Conservation (phyloP, 2,113 vertebrate species). For the western clawed frog (Xenopus tropicalis) region DNA sequence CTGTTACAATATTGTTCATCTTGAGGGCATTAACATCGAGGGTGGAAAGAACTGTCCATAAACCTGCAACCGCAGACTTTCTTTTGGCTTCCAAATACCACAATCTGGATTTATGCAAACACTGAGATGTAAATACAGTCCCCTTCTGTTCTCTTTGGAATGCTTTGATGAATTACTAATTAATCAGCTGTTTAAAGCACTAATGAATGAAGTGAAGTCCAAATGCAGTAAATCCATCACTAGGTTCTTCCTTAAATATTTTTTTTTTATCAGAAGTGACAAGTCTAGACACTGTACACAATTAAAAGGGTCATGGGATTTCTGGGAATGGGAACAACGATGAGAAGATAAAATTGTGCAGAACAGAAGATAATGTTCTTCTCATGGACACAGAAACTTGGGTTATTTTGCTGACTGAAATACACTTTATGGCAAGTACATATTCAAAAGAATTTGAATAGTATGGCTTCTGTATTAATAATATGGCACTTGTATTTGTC, state of each 20-base stretch:
- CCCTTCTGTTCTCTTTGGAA: conserved; percentile 29
- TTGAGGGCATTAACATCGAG: conserved; percentile 16
- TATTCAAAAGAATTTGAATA: no score
- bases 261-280: background rate
- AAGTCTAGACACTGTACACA: background rate
- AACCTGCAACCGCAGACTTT: conserved; percentile 19
- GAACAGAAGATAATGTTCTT: no score
- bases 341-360: background rate
- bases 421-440: no score
- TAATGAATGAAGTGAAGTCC: conserved; percentile 4
- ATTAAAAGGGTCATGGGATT: background rate
- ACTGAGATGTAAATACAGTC: conserved; percentile 12
- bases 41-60: conserved; percentile 7
- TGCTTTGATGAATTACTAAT: background rate
- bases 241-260: background rate
- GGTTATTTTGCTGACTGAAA: no score
- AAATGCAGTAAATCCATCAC: background rate
- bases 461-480: no score
- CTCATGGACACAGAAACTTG: no score
- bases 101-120: conserved; percentile 35
- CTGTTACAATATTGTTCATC: conserved; percentile 14
- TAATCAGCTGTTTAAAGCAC: background rate
- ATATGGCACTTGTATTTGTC: no score
- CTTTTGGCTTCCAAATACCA: conserved; percentile 32
- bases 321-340: background rate